phyloP scores from a whole-genome alignment of 2,888 invertebrate species.

The Ypsolopha sequella region DNA sequence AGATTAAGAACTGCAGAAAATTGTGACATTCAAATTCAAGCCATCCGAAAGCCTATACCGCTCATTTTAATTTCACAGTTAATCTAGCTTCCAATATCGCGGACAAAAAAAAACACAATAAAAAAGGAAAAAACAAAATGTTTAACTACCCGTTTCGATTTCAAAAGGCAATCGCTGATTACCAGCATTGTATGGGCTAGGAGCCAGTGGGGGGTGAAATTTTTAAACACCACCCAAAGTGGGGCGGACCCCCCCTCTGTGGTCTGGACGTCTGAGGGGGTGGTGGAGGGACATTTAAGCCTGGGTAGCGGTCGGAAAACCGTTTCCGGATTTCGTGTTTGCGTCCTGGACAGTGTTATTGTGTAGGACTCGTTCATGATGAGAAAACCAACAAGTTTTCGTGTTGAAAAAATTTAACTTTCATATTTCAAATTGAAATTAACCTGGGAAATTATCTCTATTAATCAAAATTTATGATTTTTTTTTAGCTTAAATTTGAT shows the following conservation, averaged over 20 bases:
- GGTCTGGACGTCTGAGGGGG: conserved; percentile 3
- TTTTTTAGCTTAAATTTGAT: too few relatives aligned
- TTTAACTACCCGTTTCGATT: conserved; percentile 61
- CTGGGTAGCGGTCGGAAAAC: conserved; percentile 21
- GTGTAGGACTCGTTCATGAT: background rate
- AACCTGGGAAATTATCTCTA: too few relatives aligned
- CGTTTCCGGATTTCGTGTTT: conserved; percentile 28
- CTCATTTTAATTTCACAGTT: background rate
- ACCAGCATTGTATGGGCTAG: conserved; percentile 10
- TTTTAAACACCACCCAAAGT: conserved; percentile 12
- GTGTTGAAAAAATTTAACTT: too few relatives aligned
- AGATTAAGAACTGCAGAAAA: background rate
- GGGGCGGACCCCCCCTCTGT: background rate
- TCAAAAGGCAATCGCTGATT: conserved; percentile 66
- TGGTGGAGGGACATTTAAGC: conserved; percentile 16
- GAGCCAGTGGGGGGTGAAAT: conserved; percentile 11
- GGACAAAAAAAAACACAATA: conserved; percentile 3
- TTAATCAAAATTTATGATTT: too few relatives aligned
- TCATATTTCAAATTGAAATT: too few relatives aligned
- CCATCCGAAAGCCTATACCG: background rate
- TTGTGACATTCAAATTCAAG: background rate
- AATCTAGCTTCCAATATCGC: background rate
- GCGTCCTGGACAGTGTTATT: conserved; percentile 14
- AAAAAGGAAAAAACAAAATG: conserved; percentile 24
- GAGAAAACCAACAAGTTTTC: background rate